Evolutionary conservation across 1,140 invertebrate genomes (phyloP).

Genomic region (Drosophila nigrodunni): DNA sequence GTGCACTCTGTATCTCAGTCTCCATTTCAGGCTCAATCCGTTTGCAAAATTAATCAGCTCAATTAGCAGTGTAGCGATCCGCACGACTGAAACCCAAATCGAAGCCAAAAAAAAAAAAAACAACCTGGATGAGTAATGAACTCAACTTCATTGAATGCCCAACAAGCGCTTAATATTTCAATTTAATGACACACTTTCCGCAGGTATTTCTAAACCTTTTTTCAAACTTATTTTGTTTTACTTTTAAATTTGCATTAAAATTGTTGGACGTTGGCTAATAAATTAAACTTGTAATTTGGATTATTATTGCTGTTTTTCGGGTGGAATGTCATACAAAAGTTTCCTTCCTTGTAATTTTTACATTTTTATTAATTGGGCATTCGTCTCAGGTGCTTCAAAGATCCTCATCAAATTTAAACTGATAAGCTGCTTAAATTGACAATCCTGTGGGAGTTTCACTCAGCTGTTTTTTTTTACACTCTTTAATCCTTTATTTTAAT

Average conservation of each 20-base stretch:
- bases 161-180: constrained; percentile 47
- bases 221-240: neutral
- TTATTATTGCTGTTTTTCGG: no score
- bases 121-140: constrained; percentile 40
- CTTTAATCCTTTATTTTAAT: no score
- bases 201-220: constrained; percentile 15
- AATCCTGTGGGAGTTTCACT: no score
- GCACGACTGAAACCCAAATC: constrained; percentile 40
- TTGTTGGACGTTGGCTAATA: neutral
- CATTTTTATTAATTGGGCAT: no score
- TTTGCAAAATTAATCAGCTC: constrained; percentile 70
- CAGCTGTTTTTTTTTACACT: no score
- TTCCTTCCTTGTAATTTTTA: neutral
- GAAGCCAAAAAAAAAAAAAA: neutral
- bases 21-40: constrained; percentile 32
- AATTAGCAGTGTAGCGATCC: constrained; percentile 52
- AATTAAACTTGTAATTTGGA: neutral
- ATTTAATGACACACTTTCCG: constrained; percentile 36
- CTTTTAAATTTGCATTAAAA: neutral
- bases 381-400: no score
- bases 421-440: no score
- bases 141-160: constrained; percentile 3
- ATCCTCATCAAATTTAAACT: no score
- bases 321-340: neutral
- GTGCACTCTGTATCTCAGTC: neutral